Evolutionary conservation across 2,797 vertebrate species (phyloP).

Genomic region (Poeciliopsis presidionis): DNA sequence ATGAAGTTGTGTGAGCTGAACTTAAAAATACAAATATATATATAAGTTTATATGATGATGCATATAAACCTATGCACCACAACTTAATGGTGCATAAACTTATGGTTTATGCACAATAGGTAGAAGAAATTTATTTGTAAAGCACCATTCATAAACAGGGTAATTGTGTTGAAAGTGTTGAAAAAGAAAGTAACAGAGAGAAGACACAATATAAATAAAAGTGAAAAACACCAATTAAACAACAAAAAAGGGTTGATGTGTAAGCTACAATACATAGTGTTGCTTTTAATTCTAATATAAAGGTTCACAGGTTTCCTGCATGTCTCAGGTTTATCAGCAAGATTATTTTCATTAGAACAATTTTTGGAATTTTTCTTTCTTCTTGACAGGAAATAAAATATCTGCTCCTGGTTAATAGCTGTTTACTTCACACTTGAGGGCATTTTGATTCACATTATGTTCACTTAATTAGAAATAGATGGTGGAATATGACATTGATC

Average conservation of each 20-base stretch:
- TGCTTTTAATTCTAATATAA: not conserved
- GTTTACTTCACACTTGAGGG: too few relatives aligned
- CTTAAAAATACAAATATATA: not conserved
- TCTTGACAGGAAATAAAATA: too few relatives aligned
- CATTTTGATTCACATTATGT: not conserved
- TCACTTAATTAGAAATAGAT: not conserved
- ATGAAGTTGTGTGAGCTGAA: not conserved
- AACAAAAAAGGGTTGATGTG: not conserved
- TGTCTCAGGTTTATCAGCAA: not conserved
- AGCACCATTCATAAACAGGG: not conserved
- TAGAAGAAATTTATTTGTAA: not conserved
- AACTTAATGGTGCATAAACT: too few relatives aligned
- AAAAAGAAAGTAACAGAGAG: not conserved
- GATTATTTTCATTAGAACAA: not conserved
- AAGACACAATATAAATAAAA: not conserved
- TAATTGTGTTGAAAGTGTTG: not conserved
- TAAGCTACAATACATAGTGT: not conserved
- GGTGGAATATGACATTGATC: not conserved
- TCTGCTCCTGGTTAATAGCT: too few relatives aligned
- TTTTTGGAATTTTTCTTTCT: too few relatives aligned
- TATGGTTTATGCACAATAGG: not conserved
- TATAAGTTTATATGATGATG: not conserved
- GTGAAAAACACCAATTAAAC: not conserved
- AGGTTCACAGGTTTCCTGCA: not conserved
- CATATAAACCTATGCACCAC: too few relatives aligned